phyloP scores from a whole-genome alignment of 2,888 invertebrate species.

The Synergus japonicus region DNA sequence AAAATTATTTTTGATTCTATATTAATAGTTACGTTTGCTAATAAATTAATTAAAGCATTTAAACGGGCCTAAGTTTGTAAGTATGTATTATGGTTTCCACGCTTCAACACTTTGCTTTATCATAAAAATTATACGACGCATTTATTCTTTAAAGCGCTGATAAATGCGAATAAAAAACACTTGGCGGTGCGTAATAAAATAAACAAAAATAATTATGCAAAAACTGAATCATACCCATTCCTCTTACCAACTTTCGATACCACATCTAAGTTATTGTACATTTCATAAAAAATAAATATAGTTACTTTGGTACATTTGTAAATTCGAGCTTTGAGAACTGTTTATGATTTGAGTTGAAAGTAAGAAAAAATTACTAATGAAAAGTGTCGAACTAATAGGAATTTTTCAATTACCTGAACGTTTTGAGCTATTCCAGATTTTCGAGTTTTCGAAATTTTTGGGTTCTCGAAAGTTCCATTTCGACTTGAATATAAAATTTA shows the following conservation, averaged over 20 bases:
- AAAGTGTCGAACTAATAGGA: no score
- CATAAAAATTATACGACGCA: background rate
- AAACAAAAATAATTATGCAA: background rate
- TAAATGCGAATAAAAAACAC: background rate
- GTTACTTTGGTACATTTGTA: constrained; percentile 15
- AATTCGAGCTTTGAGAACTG: constrained; percentile 1
- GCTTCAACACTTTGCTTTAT: background rate
- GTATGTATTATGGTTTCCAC: background rate
- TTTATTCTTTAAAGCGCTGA: background rate
- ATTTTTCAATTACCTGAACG: no score
- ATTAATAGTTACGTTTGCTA: background rate
- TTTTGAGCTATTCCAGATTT: no score
- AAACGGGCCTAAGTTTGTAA: background rate
- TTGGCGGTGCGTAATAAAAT: background rate
- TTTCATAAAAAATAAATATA: constrained; percentile 9
- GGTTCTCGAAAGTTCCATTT: no score
- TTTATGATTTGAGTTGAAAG: background rate
- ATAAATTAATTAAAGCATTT: background rate
- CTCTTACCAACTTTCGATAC: background rate
- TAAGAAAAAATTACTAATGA: background rate
- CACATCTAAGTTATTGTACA: background rate
- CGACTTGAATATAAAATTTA: no score
- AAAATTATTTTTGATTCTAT: background rate
- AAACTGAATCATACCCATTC: constrained; percentile 3
- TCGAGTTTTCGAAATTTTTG: no score